phyloP scores from a whole-genome alignment of 1,140 invertebrate species.

The Aphelenchoides fujianensis region DNA sequence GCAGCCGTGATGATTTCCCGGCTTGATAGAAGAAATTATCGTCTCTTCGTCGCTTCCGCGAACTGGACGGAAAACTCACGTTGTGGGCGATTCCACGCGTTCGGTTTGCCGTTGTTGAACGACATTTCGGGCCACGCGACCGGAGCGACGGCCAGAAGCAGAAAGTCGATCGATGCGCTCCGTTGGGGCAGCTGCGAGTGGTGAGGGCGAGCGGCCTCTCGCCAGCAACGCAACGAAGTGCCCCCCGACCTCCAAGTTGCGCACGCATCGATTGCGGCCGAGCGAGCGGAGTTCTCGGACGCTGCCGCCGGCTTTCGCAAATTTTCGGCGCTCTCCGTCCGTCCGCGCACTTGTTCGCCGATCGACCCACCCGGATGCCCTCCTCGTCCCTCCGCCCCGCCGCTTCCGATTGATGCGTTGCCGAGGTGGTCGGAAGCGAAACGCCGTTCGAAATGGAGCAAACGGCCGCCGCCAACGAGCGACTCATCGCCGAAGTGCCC shows the following conservation, averaged over 20 bases:
- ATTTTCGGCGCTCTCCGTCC: not conserved
- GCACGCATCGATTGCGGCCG: not conserved
- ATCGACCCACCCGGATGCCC: not conserved
- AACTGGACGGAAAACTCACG: slow-evolving; percentile 4
- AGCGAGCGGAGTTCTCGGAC: not conserved
- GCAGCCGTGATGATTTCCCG: too few relatives aligned
- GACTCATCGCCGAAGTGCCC: slow-evolving; percentile 44
- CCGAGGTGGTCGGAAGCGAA: not conserved
- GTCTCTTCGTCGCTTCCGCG: too few relatives aligned
- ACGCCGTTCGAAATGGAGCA: not conserved
- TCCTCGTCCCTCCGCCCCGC: too few relatives aligned
- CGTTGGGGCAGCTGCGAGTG: too few relatives aligned
- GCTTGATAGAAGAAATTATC: slow-evolving; percentile 10
- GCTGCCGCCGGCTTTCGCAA: not conserved
- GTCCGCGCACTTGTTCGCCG: not conserved
- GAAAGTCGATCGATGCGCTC: too few relatives aligned
- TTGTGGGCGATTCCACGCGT: not conserved
- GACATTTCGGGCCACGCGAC: not conserved
- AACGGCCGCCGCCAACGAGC: not conserved
- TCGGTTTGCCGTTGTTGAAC: not conserved
- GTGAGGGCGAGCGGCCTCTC: too few relatives aligned
- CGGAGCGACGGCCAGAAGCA: not conserved
- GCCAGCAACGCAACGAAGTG: too few relatives aligned
- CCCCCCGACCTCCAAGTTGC: too few relatives aligned
- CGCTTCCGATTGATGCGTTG: not conserved